Evolutionary conservation across 2,113 vertebrate species (phyloP).

Genomic region (Rattus norvegicus): DNA sequence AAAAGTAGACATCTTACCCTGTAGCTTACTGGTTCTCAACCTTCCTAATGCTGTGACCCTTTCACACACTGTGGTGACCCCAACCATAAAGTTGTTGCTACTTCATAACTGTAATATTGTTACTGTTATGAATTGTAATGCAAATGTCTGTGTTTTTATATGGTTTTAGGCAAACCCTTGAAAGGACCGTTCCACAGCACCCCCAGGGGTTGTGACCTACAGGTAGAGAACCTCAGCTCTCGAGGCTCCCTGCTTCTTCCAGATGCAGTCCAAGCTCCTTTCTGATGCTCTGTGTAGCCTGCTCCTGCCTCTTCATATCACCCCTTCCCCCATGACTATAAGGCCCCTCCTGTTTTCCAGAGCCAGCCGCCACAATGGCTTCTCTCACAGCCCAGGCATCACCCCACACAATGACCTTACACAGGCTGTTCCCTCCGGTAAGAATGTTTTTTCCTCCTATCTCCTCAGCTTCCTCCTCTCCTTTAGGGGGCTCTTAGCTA

Average conservation of each 20-base stretch:
- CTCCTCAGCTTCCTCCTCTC: not conserved
- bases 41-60: not conserved
- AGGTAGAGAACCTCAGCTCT: not conserved
- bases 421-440: not conserved
- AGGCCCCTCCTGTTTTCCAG: too few relatives aligned
- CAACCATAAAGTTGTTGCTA: not conserved
- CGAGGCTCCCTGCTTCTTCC: not conserved
- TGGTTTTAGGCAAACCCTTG: not conserved
- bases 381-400: not conserved
- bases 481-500: not conserved
- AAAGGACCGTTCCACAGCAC: too few relatives aligned
- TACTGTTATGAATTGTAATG: not conserved
- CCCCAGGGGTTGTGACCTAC: not conserved
- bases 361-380: not conserved
- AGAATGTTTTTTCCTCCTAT: not conserved
- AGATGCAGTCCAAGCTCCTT: not conserved
- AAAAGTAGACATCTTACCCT: not conserved
- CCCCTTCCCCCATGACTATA: not conserved
- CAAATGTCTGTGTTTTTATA: not conserved
- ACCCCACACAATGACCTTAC: fast-evolving
- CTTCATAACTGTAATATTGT: not conserved
- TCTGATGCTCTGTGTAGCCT: not conserved
- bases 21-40: not conserved
- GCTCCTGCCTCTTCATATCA: not conserved
- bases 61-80: not conserved